Conservation (phyloP, 2,113 vertebrate genomes). For the Formicarius rufipectus region DNA sequence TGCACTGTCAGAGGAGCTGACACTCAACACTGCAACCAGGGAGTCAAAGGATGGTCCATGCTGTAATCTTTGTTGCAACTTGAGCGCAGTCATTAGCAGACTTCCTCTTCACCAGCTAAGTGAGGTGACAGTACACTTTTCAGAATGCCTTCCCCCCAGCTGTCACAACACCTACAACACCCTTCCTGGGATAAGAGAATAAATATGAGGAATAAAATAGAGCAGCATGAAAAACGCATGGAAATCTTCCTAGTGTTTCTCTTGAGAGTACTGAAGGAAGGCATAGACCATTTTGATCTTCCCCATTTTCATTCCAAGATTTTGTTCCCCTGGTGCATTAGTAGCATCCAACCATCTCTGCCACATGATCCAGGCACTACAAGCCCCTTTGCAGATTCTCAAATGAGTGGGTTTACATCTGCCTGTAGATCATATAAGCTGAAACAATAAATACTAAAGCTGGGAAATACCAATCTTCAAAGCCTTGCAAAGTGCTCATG, state of each 20-base stretch:
- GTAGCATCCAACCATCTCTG: not conserved
- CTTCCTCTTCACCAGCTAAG: not conserved
- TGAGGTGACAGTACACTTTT: not conserved
- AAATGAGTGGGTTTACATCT: not conserved
- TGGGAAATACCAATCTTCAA: not conserved
- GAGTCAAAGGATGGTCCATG: not conserved
- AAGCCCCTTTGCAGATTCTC: not conserved
- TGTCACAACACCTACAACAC: not conserved
- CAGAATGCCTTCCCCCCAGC: not conserved
- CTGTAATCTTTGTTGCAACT: not conserved
- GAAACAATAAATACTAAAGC: not conserved
- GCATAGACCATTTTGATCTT: not conserved
- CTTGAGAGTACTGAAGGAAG: not conserved
- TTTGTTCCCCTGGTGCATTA: not conserved
- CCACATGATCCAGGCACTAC: rapidly evolving
- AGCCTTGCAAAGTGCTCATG: not conserved
- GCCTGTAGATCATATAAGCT: not conserved
- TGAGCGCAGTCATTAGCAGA: not conserved
- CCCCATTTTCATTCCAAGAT: not conserved
- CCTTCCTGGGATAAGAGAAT: not conserved
- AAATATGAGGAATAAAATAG: not conserved
- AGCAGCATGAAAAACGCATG: not conserved
- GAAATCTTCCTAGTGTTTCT: not conserved
- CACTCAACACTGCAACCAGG: not conserved
- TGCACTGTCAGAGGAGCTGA: not conserved